These are phyloP conservation scores for Apogon talboti DNA, from an alignment of 2,797 vertebrate genomes.

Conservation along the genomic window DNA sequence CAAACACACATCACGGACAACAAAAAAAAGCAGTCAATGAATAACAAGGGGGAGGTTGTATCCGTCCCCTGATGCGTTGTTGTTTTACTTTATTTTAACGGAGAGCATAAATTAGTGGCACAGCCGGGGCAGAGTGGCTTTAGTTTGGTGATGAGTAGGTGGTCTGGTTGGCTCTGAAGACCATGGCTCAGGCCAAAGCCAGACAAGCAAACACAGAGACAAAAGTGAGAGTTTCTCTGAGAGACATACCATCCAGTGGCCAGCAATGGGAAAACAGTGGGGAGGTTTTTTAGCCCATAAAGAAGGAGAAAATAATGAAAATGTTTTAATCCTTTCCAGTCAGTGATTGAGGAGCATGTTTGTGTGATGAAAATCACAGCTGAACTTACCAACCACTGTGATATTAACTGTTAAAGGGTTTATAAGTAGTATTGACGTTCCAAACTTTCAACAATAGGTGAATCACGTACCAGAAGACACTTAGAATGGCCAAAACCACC, in stretches of 20 bases:
- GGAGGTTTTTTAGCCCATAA: constrained; percentile 1
- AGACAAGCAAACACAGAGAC: constrained; percentile 35
- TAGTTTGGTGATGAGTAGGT: constrained; percentile 37
- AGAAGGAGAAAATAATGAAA: background rate
- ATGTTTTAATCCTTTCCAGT: too few relatives aligned
- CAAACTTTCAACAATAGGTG: too few relatives aligned
- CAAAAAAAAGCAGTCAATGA: constrained; percentile 28
- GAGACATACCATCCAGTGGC: constrained; percentile 34
- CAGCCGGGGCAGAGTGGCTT: constrained; percentile 11
- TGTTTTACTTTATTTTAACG: constrained; percentile 20
- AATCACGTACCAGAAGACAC: too few relatives aligned
- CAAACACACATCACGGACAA: constrained; percentile 24
- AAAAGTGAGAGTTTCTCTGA: constrained; percentile 29
- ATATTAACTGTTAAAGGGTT: too few relatives aligned
- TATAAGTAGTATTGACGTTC: too few relatives aligned
- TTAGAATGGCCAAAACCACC: too few relatives aligned
- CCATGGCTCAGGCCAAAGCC: constrained; percentile 23
- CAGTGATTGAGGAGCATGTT: too few relatives aligned
- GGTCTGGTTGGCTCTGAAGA: constrained; percentile 14
- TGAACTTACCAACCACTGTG: too few relatives aligned
- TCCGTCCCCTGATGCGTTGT: constrained; percentile 19
- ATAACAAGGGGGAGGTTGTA: constrained; percentile 22
- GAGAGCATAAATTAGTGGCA: constrained; percentile 45
- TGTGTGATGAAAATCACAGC: too few relatives aligned
- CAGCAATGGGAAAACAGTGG: constrained; percentile 22